These are phyloP conservation scores for Microtus ochrogaster DNA, from an alignment of 2,113 vertebrate genomes.

Conservation along the genomic window DNA sequence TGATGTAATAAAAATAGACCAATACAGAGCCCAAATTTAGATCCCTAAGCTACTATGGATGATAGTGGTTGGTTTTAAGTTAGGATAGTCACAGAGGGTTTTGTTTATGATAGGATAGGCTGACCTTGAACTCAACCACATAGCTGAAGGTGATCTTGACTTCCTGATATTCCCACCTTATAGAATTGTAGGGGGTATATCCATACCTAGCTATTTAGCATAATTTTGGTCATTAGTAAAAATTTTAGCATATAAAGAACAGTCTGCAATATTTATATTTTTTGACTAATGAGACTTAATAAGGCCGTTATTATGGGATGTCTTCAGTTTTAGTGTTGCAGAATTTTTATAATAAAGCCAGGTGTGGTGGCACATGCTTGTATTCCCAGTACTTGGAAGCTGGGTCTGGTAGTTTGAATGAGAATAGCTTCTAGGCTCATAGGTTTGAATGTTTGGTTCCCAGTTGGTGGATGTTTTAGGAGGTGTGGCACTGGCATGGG, in stretches of 20 bases:
- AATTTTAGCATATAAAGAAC: background rate
- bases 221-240: constrained; percentile 34
- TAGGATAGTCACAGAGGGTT: background rate
- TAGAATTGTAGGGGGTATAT: background rate
- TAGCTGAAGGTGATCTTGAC: background rate
- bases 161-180: background rate
- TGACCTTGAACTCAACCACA: background rate
- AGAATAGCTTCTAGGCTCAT: background rate
- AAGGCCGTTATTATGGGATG: background rate
- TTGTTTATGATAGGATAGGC: background rate
- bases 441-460: background rate
- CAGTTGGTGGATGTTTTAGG: background rate
- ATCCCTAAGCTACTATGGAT: background rate
- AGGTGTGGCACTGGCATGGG: background rate
- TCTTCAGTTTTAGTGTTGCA: background rate
- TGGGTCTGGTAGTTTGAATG: background rate
- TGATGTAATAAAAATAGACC: background rate
- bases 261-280: background rate
- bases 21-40: background rate
- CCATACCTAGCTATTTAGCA: no score
- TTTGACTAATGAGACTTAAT: background rate
- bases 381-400: background rate
- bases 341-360: background rate
- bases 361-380: background rate
- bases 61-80: background rate